Evolutionary conservation across 2,888 invertebrate genomes (phyloP), one percentile per base, ranked within the genome.

Genomic region (Cyrtodaria siliqua): DNA sequence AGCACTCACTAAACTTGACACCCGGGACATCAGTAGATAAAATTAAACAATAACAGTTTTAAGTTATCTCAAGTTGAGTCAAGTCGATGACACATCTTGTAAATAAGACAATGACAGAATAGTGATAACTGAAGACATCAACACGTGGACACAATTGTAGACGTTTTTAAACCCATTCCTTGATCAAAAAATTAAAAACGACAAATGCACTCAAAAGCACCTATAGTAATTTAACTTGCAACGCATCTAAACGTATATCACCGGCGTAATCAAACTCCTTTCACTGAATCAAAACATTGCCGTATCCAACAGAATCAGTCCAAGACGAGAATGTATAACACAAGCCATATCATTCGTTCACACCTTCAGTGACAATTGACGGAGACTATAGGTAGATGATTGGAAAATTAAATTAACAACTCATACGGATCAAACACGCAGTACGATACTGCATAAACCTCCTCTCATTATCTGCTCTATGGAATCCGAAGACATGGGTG

Each of bases 331-430:
- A 33, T 33, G 6, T 12, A 33, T 33, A 33, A 33, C 12, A 33
- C 33, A 33, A 4, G 6, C 44, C 52, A 52, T 60, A 60, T 60
- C 72, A 62, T 55, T 61, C 12, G 67, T 61, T 53, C 60, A 55
- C 67, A 49, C 70, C 57, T 57, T 68, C 49, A 16, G 49, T 49
- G 61, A 69, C 69, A 72, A 64, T 64, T 64, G 60, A 63, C 67
- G 50, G 33, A 40, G 42, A 50, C 50, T 44, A 23, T 40, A 60
- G 63, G 64, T 67, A 66, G 76, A 47, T 72, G 79, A 79, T 79
- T 79, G 75, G 75, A 71, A 72, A 72, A 75, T 79, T 75, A 61
- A 75, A 72, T 72, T 69, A 72, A 57, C 71, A 56, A 60, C 75
- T 64, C 59, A 55, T 16, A 50, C 33, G 14, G 40, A 24, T 52